Conservation (phyloP, 2,113 vertebrate species). For the Upupa epops region DNA sequence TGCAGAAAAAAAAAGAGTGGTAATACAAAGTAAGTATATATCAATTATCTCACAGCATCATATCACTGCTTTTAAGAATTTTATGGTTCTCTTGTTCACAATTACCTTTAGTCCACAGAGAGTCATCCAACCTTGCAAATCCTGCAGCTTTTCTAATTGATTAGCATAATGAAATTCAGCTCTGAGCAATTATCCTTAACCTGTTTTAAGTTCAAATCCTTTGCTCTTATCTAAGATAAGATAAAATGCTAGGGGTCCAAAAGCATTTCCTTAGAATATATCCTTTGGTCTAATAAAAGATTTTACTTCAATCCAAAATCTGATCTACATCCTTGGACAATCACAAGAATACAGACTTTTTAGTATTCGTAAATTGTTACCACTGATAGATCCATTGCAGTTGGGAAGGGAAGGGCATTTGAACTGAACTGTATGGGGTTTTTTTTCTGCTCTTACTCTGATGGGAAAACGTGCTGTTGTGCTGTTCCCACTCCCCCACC, state of each 20-base stretch:
- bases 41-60: not conserved
- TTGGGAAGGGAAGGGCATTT: not conserved
- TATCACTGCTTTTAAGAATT: not conserved
- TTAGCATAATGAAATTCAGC: not conserved
- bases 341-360: not conserved
- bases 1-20: not conserved
- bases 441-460: not conserved
- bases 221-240: not conserved
- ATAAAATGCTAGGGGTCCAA: not conserved
- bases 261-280: not conserved
- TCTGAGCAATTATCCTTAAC: not conserved
- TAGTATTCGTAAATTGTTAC: not conserved
- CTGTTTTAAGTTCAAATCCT: not conserved
- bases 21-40: not conserved
- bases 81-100: not conserved
- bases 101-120: not conserved
- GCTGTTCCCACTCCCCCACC: too few relatives aligned
- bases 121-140: not conserved
- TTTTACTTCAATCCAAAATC: not conserved
- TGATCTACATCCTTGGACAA: not conserved
- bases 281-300: not conserved
- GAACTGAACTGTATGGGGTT: not conserved
- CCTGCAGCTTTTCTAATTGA: not conserved
- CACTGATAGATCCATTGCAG: not conserved
- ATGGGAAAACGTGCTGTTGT: not conserved